These are phyloP conservation scores for Luperina nickerlii DNA, from an alignment of 2,888 invertebrate genomes.

Conservation along the genomic window DNA sequence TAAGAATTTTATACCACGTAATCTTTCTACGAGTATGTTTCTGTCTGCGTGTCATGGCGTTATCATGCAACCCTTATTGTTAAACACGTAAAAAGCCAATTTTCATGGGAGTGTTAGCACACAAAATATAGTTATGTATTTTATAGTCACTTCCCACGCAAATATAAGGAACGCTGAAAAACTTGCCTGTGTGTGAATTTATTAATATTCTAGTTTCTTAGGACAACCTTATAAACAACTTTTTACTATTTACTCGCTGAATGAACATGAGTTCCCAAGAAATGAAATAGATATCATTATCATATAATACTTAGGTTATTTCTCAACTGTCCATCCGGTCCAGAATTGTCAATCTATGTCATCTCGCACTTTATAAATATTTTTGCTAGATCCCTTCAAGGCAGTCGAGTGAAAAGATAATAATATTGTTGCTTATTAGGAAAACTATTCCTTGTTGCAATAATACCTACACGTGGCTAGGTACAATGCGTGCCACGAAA, in stretches of 20 bases:
- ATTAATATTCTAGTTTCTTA: conserved; percentile 56
- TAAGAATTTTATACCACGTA: neutral
- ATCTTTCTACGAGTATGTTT: neutral
- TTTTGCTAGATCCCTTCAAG: neutral
- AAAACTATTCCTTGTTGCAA: neutral
- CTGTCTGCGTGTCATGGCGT: conserved; percentile 32
- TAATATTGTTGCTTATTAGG: neutral
- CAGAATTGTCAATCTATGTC: neutral
- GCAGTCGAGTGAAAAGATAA: neutral
- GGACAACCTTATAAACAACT: conserved; percentile 36
- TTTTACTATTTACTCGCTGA: conserved; percentile 28
- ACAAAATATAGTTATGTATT: conserved; percentile 52
- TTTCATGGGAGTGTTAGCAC: conserved; percentile 59
- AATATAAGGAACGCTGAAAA: conserved; percentile 55
- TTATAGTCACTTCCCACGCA: conserved; percentile 66
- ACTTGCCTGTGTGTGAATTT: conserved; percentile 60
- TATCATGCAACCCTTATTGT: conserved; percentile 46
- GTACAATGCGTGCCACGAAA: too few relatives aligned
- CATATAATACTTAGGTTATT: neutral
- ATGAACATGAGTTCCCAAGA: conserved; percentile 20
- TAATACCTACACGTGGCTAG: neutral
- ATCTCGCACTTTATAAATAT: neutral
- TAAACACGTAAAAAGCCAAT: conserved; percentile 53
- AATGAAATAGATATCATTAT: conserved; percentile 8
- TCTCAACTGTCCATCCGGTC: neutral